phyloP scores from a whole-genome alignment of 2,113 vertebrate species.

The Rhadina sibilatrix region DNA sequence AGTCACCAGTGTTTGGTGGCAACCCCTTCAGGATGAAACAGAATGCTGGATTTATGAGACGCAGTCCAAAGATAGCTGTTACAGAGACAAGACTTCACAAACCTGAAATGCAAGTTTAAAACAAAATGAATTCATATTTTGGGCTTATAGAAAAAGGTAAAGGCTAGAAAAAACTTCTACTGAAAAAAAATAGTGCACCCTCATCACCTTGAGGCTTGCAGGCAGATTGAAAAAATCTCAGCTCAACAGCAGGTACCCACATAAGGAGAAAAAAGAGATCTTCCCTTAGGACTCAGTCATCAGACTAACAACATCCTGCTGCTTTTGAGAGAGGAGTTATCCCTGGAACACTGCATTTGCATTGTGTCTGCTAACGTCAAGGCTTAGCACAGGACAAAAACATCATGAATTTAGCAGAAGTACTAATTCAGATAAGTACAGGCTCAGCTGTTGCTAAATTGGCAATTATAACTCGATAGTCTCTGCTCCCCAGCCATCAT shows the following conservation, averaged over 20 bases:
- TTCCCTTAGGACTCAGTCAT: background rate
- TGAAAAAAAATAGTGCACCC: background rate
- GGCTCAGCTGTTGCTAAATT: conserved; percentile 54
- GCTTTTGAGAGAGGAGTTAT: background rate
- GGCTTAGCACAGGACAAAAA: conserved; percentile 42
- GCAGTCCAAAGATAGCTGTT: background rate
- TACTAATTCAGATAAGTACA: conserved; percentile 51
- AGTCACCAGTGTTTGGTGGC: background rate
- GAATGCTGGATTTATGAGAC: background rate
- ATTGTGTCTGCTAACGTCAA: conserved; percentile 9
- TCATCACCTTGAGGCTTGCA: background rate
- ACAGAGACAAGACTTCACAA: background rate
- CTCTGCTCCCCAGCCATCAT: background rate
- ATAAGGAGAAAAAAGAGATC: background rate
- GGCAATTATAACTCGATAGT: conserved; percentile 40
- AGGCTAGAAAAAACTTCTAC: background rate
- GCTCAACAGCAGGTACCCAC: background rate
- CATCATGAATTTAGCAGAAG: conserved; percentile 42
- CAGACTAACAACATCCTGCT: background rate
- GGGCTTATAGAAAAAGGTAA: background rate
- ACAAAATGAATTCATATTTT: background rate
- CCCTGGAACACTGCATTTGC: conserved; percentile 13
- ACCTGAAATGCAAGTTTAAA: background rate
- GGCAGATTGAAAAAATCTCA: background rate
- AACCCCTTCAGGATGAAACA: background rate